Evolutionary conservation across 2,888 invertebrate species (phyloP).

Genomic region (Cephus pulcher): DNA sequence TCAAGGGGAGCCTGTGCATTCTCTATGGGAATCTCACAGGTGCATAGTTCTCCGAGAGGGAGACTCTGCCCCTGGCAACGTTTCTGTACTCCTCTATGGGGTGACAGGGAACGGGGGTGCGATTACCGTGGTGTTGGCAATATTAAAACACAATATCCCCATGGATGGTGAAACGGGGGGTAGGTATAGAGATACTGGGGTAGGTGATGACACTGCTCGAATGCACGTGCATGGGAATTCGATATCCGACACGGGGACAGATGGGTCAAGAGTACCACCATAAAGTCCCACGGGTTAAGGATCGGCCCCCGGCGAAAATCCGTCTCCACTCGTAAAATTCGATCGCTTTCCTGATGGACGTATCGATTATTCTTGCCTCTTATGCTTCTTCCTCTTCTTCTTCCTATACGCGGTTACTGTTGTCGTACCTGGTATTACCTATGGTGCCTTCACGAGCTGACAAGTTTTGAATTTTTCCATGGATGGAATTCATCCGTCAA

Average conservation of each 20-base stretch:
- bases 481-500: neutral
- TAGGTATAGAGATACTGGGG: constrained; percentile 27
- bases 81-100: constrained; percentile 25
- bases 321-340: constrained; percentile 57
- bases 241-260: constrained; percentile 48
- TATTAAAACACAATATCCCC: constrained; percentile 62
- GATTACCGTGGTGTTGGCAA: constrained; percentile 41
- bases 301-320: constrained; percentile 32
- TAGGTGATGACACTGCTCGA: constrained; percentile 64
- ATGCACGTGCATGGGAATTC: constrained; percentile 65
- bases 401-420: neutral
- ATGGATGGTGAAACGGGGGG: constrained; percentile 19
- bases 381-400: neutral
- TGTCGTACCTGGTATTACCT: neutral
- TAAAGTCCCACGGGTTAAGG: constrained; percentile 57
- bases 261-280: constrained; percentile 55
- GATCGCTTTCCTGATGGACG: neutral
- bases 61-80: constrained; percentile 44
- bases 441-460: neutral
- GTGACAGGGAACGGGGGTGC: constrained; percentile 20
- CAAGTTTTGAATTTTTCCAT: neutral
- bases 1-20: constrained; percentile 33
- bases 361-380: neutral
- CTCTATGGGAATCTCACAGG: constrained; percentile 66
- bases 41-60: constrained; percentile 58